Percentiles rank a stretch among this genome's conserved stretches.
These are phyloP conservation scores for Coranthus polyacanthus DNA, from an alignment of 2,797 vertebrate genomes.

Conservation along the genomic window DNA sequence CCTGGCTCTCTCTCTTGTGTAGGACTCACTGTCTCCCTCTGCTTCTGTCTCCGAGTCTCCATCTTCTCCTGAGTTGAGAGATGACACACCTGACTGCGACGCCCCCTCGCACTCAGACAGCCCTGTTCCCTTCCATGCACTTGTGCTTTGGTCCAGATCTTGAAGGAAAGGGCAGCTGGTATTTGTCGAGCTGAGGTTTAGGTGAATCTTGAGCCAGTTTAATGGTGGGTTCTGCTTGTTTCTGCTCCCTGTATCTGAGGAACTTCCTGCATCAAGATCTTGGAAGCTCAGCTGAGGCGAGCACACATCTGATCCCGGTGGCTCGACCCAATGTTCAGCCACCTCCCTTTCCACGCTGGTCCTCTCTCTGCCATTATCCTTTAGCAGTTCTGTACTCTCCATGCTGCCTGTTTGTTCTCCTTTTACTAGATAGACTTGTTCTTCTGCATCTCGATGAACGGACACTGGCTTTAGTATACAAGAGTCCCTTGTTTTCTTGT, in stretches of 20 bases:
- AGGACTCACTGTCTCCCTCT: conserved; percentile 93
- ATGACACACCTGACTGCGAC: conserved; percentile 84
- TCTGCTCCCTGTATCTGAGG: conserved; percentile 63
- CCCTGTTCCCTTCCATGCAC: conserved; percentile 67
- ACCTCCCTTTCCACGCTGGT: conserved; percentile 87
- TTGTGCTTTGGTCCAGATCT: conserved; percentile 74
- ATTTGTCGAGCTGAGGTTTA: conserved; percentile 70
- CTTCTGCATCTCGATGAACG: conserved; percentile 19
- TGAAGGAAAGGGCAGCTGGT: conserved; percentile 88
- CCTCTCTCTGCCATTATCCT: conserved; percentile 42
- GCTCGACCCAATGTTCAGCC: too few species aligned
- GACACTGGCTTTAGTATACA: neutral
- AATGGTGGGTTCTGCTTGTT: conserved; percentile 16
- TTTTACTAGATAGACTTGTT: conserved; percentile 2
- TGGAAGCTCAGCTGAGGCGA: conserved; percentile 59
- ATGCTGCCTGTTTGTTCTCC: conserved; percentile 10
- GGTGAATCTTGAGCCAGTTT: conserved; percentile 66
- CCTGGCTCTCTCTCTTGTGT: conserved; percentile 88
- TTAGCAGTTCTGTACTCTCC: neutral
- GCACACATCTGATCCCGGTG: conserved; percentile 83
- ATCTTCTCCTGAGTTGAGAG: conserved; percentile 91
- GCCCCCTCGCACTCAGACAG: conserved; percentile 81
- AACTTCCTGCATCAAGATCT: conserved; percentile 79
- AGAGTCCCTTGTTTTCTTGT: conserved; percentile 26
- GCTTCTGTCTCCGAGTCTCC: conserved; percentile 91